Evolutionary conservation across 2,797 vertebrate species (phyloP).

Genomic region (Neomorphus geoffroyi): DNA sequence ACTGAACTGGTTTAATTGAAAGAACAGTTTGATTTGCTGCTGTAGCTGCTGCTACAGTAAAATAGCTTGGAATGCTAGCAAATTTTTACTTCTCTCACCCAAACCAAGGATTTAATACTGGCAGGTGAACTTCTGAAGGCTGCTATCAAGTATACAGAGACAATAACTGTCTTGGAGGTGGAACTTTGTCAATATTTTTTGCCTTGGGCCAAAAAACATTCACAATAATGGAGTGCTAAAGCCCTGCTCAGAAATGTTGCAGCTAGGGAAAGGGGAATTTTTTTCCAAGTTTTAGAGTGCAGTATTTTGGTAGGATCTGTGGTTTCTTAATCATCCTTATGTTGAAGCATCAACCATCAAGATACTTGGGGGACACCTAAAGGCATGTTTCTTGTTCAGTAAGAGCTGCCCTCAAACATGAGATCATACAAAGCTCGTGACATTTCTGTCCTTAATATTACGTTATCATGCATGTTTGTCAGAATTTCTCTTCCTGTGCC

Average conservation of each 20-base stretch:
- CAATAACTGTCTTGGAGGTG: slow-evolving; percentile 77
- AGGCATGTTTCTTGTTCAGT: background rate
- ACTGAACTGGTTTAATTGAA: slow-evolving; percentile 76
- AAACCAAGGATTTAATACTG: slow-evolving; percentile 77
- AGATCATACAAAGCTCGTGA: background rate
- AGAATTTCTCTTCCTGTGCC: background rate
- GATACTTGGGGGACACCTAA: slow-evolving; percentile 5
- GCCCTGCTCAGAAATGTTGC: slow-evolving; percentile 56
- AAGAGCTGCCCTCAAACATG: background rate
- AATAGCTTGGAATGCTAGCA: slow-evolving; percentile 72
- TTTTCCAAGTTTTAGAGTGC: slow-evolving; percentile 55
- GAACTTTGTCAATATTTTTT: slow-evolving; percentile 82
- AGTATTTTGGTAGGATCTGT: slow-evolving; percentile 46
- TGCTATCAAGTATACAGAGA: slow-evolving; percentile 79
- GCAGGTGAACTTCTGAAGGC: slow-evolving; percentile 79
- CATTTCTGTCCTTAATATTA: background rate
- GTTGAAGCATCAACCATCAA: slow-evolving; percentile 43
- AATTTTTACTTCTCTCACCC: slow-evolving; percentile 73
- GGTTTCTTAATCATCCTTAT: slow-evolving; percentile 64
- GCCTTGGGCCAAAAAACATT: slow-evolving; percentile 75
- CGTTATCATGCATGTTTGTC: background rate
- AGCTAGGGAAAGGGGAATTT: slow-evolving; percentile 65
- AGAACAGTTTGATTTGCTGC: slow-evolving; percentile 79
- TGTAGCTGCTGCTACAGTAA: slow-evolving; percentile 61
- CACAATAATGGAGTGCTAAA: slow-evolving; percentile 72